Evolutionary conservation across 2,797 vertebrate genomes (phyloP), one percentile per base, ranked within the genome.

Genomic region (Fistularia tabacaria): DNA sequence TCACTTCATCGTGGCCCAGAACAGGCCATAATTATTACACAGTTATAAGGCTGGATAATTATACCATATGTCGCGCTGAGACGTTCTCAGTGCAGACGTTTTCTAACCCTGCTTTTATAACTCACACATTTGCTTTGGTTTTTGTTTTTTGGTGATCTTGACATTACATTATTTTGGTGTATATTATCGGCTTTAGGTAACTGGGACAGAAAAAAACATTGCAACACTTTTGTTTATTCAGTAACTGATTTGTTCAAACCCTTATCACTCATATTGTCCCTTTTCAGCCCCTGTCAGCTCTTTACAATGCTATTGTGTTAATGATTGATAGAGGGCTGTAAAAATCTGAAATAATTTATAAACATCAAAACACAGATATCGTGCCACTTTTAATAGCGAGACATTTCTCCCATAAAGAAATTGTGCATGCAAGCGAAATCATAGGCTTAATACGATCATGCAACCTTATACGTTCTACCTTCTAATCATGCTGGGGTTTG

Each of bases 261-360:
- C 14, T 77, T 66, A 68, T 75, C 59, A 38, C 48, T 15, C 13
- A n/a, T n/a, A n/a, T n/a, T n/a, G n/a, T 9, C 14, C 43, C 36
- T 41, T 36, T 39, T 10, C 14, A 8, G 6, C 40, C 9, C 39
- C 72, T 66, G 66, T 63, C 66, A 49, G 56, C 49, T 73, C 10
- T 81, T 79, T 72, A 65, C 62, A 59, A 66, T 70, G 42, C 69
- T 25, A 52, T 42, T 49, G 47, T 62, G 72, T 81, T 62, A 72
- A 77, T 78, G 66, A 82, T 41, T 70, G 66, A 72, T 71, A 39
- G 51, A 42, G 39, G 64, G 67, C 57, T 68, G 65, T 62, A 50
- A 41, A 40, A 44, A 57, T 25, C 15, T 57, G 12, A 52, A 36
- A 38, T 14, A 8, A 50, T 55, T 50, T 54, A 7, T 47, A 38